Base-by-base conservation (phyloP, 2,888 invertebrate species). In the Campopleginae sp. region DNA sequence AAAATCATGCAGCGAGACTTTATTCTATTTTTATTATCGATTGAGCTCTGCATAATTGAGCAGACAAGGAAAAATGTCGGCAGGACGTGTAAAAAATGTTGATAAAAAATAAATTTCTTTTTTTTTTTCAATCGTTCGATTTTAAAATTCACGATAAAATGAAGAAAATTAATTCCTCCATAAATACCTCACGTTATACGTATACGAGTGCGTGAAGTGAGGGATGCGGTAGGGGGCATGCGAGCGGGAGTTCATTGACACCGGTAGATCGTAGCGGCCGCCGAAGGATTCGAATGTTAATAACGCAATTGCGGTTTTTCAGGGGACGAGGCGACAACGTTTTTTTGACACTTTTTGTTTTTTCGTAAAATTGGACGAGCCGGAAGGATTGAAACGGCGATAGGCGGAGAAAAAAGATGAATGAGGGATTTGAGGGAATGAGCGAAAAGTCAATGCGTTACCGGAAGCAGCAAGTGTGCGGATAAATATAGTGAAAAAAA, bases 1-100 rank as follows among this genome's bases (percentile, higher is more conserved):
- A 77, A 77, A 80, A 46, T 81, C 65, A 54, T 80, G 75, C 80
- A 84, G 51, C 63, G 75, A 23, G 66, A 51, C 66, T 38, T 51
- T 33, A 10, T 10, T 27, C n/a, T 12, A 2, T 23, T 51, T 31
- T 38, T 10, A 38, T 38, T 8, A 38, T 38, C 10, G 10, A 38
- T 38, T 38, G 38, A 38, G 38, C 38, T 0, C 4, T 7, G 38
- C 8, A 33, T 33, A 38, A 38, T 8, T 38, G 0, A 38, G 7
- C 8, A n/a, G n/a, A n/a, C n/a, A 38, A 38, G 7, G 10, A 38
- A 38, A 38, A 38, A 10, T 8, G 10, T 38, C 38, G 38, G 7
- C 10, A 10, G 8, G 4, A 7, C n/a, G 48, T 51, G 19, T 19
- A 51, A n/a, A 51, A 19, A 7, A 0, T 38, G 1, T 17, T 58